Base-by-base conservation (phyloP, 1,140 invertebrate species). In the Goniozus legneri region DNA sequence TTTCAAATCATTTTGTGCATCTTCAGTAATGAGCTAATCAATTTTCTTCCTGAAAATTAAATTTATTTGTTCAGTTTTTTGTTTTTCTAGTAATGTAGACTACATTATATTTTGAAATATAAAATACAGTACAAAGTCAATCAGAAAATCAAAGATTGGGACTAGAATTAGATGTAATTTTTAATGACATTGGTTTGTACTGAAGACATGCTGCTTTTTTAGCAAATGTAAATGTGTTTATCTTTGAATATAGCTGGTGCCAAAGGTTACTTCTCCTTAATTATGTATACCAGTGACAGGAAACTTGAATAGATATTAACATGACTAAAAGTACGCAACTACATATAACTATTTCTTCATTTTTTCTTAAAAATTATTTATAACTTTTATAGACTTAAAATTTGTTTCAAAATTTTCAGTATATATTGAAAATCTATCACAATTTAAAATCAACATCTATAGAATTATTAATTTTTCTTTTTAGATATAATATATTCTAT, bases 231-330 rank as follows among this genome's bases (percentile, higher is more conserved):
- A 21, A 2, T 10, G 8, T 6, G 8, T 30, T 27, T 15, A 40
- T 21, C 36, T 21, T 24, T 19, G 38, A 38, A 44, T 31, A 8
- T 34, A 44, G 14, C 3, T 33, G 15, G 15, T 27, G 35, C 30
- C 55, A 55, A 60, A 62, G 54, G 55, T 60, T 49, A 52, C 37
- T 49, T 50, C 37, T 37, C 31, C 31, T 37, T 39, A 50, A 52
- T 50, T 49, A 50, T 48, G 20, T 27, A 53, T 57, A 24, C 33
- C 10, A 43, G 33, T 16, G 41, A 7, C 43, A 19, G 27, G 22
- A 50, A 44, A 50, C 31, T 3, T 21, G 32, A 34, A 37, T 45
- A 33, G 8, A 48, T 31, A 37, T 22, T 44, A 52, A 21, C 20
- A 41, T 40, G 37, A 27, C 3, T 31, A 10, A 41, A 30, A 8